phyloP scores from a whole-genome alignment of 1,140 invertebrate genomes.

The Manduca sexta region DNA sequence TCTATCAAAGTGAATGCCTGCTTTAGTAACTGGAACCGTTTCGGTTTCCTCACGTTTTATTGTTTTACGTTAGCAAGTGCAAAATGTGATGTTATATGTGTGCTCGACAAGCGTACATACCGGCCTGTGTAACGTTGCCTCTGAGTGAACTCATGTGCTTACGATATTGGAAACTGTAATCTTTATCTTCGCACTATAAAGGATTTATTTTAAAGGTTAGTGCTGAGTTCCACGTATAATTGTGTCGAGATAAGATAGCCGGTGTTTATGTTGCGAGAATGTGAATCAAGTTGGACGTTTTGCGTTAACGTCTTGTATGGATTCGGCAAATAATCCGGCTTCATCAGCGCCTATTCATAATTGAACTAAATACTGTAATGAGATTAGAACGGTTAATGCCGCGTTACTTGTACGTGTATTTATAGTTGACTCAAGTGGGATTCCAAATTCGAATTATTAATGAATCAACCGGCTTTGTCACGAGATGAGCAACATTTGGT shows the following conservation, averaged over 20 bases:
- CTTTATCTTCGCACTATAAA: slow-evolving; percentile 26
- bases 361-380: slow-evolving; percentile 15
- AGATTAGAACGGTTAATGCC: slow-evolving; percentile 4
- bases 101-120: slow-evolving; percentile 44
- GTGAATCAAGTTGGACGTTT: not conserved
- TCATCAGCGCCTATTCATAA: slow-evolving; percentile 2
- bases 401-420: not conserved
- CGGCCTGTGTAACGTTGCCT: slow-evolving; percentile 53
- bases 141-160: slow-evolving; percentile 59
- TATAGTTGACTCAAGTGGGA: slow-evolving; percentile 5
- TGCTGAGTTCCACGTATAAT: not conserved
- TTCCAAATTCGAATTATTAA: not conserved
- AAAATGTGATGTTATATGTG: slow-evolving; percentile 64
- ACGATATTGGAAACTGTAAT: slow-evolving; percentile 45
- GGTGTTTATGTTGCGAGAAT: not conserved
- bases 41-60: slow-evolving; percentile 33
- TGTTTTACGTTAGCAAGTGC: slow-evolving; percentile 48
- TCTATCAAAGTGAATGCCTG: slow-evolving; percentile 27
- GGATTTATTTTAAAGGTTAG: slow-evolving; percentile 18
- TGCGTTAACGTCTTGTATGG: not conserved
- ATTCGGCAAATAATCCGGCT: slow-evolving; percentile 1
- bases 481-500: not conserved
- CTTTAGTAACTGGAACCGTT: slow-evolving; percentile 40
- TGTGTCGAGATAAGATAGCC: slow-evolving; percentile 2
- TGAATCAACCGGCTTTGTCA: slow-evolving; percentile 1